Evolutionary conservation across 2,113 vertebrate genomes (phyloP).

Genomic region (human (Homo sapiens)): GRCh38 chr14:31629501-31630000

Average conservation of each 20-base stretch:
- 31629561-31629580: not conserved
- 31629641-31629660: not conserved
- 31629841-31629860: not conserved
- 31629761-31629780: not conserved
- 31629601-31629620: conserved; percentile 6
- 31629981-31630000: not conserved
- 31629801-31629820: not conserved
- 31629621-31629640: not conserved
- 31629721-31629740: not conserved
- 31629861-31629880: not conserved
- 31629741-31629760: not conserved
- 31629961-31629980: not conserved
- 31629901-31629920: not conserved
- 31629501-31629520: not conserved
- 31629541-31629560: conserved; percentile 11
- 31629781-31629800: not conserved
- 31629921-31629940: not conserved
- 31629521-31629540: conserved; percentile 4
- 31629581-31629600: conserved; percentile 11
- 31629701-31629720: not conserved
- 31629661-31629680: not conserved
- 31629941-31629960: not conserved
- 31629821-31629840: not conserved
- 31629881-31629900: not conserved
- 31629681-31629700: not conserved